Base-by-base conservation (phyloP, 2,113 vertebrate genomes). In the Arizona elegans region DNA sequence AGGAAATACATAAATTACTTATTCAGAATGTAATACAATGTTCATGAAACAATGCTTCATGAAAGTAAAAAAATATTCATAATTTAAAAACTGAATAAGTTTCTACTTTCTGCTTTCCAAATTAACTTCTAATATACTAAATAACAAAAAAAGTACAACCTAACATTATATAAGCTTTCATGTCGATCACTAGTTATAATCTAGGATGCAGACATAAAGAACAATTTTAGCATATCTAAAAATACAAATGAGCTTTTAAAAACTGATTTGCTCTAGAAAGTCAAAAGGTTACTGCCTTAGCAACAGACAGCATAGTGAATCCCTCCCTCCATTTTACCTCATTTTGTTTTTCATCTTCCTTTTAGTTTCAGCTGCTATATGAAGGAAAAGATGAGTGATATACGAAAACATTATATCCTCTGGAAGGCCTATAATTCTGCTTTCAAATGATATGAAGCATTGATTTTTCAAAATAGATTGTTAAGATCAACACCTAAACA, bases 391-490 rank as follows among this genome's bases (percentile, higher is more conserved):
- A 21, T 47, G 38, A 91, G 29, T 59, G 13, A n/a, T 62, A 87
- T 91, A 91, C 90, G 13, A 33, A 55, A 47, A 13, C 47, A 56
- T 17, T 90, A 56, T 92, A 52, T 47, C 23, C 55, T 89, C 52
- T 56, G 88, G 33, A 90, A 94, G 23, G n/a, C 0, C 47, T 1
- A 50, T 58, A 47, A 15, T 90, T 70, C 87, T 1, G 12, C 81
- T 93, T 53, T 86, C 53, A 33, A 33, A 24, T 94, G 50, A 23
- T 86, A 86, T 29, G 58, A 7, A 43, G 3, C 70, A 95, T 90
- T 94, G 47, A 87, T 92, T 86, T 88, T 15, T 89, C 89, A 89
- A 91, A 90, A 93, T 24, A 1, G 0, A 90, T 91, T 94, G 24
- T 43, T 59, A 95, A 62, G 1, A 2, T 26, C 13, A 12, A 1